Conservation (phyloP, 2,888 invertebrate genomes). For the Tipula helvola region DNA sequence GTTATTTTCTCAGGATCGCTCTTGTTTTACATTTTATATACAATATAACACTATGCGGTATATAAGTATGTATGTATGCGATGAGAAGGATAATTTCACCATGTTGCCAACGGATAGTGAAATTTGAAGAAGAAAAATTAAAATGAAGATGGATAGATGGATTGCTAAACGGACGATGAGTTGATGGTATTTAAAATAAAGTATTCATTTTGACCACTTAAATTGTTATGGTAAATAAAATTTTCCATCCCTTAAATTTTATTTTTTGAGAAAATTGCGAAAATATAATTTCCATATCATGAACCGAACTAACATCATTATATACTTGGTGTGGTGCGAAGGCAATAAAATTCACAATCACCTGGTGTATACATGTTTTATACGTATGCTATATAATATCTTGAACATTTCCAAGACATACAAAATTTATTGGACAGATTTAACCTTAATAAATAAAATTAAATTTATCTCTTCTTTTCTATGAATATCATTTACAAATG, state of each 20-base stretch:
- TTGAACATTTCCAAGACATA: not conserved
- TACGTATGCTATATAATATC: not conserved
- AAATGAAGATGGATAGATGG: conserved; percentile 4
- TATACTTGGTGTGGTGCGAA: not conserved
- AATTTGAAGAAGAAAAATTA: not conserved
- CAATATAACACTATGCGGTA: not conserved
- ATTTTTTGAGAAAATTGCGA: not conserved
- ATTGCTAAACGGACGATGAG: not conserved
- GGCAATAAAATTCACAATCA: not conserved
- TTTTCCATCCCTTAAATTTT: not conserved
- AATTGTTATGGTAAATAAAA: not conserved
- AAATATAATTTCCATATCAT: not conserved
- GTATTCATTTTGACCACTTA: not conserved
- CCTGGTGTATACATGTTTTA: not conserved
- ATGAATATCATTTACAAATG: conserved; percentile 4
- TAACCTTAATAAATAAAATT: conserved; percentile 4
- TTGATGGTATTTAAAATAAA: not conserved
- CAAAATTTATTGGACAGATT: not conserved
- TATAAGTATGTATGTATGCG: not conserved
- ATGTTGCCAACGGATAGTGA: not conserved
- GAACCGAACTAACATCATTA: not conserved
- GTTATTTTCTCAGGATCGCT: not conserved
- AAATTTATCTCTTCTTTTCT: not conserved
- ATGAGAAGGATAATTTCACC: not conserved
- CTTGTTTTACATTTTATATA: not conserved